Evolutionary conservation across 2,797 vertebrate genomes (phyloP).

Genomic region (Adrianichthys oophorus): DNA sequence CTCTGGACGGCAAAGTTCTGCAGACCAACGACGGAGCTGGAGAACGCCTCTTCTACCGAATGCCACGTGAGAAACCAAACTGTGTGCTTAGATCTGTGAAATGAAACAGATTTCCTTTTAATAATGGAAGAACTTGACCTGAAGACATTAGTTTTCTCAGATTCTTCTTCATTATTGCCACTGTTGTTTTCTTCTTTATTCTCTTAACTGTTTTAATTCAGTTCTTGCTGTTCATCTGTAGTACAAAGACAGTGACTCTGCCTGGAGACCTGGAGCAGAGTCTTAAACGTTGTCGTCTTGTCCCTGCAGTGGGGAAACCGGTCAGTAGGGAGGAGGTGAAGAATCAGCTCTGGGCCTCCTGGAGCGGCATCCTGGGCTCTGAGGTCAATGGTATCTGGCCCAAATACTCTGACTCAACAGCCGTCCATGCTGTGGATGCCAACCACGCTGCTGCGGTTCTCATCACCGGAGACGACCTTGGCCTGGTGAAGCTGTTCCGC

Average conservation of each 20-base stretch:
- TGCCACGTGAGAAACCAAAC: constrained; percentile 75
- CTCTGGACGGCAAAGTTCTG: constrained; percentile 89
- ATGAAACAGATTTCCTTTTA: too few relatives aligned
- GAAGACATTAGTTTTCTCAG: too few relatives aligned
- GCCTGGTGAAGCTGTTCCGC: constrained; percentile 89
- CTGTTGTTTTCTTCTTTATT: too few relatives aligned
- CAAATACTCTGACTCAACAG: constrained; percentile 85
- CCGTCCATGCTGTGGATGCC: constrained; percentile 91
- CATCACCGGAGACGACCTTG: constrained; percentile 90
- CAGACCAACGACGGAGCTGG: constrained; percentile 93
- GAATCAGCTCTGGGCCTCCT: constrained; percentile 90
- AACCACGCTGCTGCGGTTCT: constrained; percentile 86
- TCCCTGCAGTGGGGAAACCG: constrained; percentile 85
- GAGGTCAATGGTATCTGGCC: constrained; percentile 95
- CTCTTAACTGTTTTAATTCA: too few relatives aligned
- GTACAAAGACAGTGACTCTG: too few relatives aligned
- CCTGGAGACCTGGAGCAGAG: too few relatives aligned
- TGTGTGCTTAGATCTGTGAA: neutral
- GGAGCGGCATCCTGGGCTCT: constrained; percentile 89
- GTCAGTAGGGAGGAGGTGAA: constrained; percentile 90
- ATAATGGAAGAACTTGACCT: too few relatives aligned
- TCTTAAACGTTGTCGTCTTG: neutral
- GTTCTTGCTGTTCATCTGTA: too few relatives aligned
- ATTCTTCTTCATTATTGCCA: too few relatives aligned
- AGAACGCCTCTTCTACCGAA: constrained; percentile 90